Evolutionary conservation across 2,113 vertebrate species (phyloP).

Genomic region (Meriones unguiculatus): DNA sequence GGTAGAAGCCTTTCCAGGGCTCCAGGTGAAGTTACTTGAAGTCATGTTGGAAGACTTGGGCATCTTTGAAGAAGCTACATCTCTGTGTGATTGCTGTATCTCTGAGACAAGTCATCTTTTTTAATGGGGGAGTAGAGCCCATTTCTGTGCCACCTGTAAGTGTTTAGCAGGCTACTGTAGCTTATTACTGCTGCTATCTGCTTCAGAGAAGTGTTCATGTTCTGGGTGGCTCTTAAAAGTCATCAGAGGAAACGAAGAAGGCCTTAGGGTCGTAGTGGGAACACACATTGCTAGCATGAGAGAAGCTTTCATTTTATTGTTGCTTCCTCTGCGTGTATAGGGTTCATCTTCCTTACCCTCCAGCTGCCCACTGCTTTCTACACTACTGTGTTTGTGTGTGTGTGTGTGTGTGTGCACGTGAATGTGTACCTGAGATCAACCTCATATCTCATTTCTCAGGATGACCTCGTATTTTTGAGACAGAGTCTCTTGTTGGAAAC

Average conservation of each 20-base stretch:
- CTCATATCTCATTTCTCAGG: not conserved
- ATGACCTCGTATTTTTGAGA: not conserved
- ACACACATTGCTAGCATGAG: constrained; percentile 5
- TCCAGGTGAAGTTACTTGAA: constrained; percentile 23
- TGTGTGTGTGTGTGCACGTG: not conserved
- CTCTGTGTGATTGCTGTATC: constrained; percentile 19
- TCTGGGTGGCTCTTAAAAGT: constrained; percentile 39
- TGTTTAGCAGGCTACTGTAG: not conserved
- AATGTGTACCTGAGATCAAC: too few relatives aligned
- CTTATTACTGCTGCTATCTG: constrained; percentile 51
- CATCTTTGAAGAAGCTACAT: not conserved
- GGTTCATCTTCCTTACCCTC: not conserved
- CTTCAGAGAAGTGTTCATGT: constrained; percentile 37
- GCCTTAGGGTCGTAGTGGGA: constrained; percentile 62
- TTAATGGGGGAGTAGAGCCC: not conserved
- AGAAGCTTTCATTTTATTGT: constrained; percentile 16
- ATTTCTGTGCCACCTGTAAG: constrained; percentile 64
- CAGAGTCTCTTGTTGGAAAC: too few relatives aligned
- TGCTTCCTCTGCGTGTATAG: not conserved
- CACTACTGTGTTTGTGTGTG: not conserved
- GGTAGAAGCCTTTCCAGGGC: not conserved
- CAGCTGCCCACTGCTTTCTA: too few relatives aligned
- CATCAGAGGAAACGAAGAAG: constrained; percentile 41
- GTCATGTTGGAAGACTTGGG: constrained; percentile 11
- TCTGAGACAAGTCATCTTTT: constrained; percentile 11